A percentile compares a stretch with the other conserved stretches of the same genome.
Conservation (phyloP, 2,113 vertebrate species). For the Rhegmatorhina hoffmannsi region DNA sequence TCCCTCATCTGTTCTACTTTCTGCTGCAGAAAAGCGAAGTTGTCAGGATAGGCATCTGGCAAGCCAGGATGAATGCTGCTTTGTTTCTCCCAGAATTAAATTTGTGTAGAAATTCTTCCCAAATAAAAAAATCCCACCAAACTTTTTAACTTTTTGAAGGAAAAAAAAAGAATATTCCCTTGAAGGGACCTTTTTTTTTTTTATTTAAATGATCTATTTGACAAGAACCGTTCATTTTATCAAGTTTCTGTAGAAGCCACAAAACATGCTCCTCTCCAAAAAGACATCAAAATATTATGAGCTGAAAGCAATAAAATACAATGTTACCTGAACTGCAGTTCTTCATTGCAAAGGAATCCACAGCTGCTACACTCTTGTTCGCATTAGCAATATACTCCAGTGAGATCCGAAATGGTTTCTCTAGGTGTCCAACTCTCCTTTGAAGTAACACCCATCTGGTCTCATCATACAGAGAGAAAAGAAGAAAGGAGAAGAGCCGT, state of each 20-base stretch:
- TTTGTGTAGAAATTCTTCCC: background rate
- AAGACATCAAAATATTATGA: background rate
- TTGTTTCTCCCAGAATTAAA: background rate
- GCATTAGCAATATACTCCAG: conserved; percentile 73
- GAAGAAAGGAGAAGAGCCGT: conserved; percentile 53
- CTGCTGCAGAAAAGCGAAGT: background rate
- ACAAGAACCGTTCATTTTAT: background rate
- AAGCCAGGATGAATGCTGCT: background rate
- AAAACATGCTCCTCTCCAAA: background rate
- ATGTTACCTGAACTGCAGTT: conserved; percentile 82
- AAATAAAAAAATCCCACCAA: background rate
- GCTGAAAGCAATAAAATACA: background rate
- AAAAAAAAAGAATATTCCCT: background rate
- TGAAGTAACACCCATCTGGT: conserved; percentile 81
- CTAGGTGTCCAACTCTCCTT: conserved; percentile 73
- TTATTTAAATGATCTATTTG: background rate
- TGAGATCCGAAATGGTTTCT: conserved; percentile 79
- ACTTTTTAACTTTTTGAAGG: background rate
- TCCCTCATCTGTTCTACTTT: background rate
- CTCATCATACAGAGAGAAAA: conserved; percentile 2
- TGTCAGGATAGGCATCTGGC: background rate
- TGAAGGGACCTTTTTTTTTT: background rate
- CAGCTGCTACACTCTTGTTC: conserved; percentile 66
- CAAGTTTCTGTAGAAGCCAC: background rate
- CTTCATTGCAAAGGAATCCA: conserved; percentile 81